Evolutionary conservation across 2,113 vertebrate genomes (phyloP), one percentile per base, ranked within the genome.

Genomic region (Speoplatyrhinus poulsoni): DNA sequence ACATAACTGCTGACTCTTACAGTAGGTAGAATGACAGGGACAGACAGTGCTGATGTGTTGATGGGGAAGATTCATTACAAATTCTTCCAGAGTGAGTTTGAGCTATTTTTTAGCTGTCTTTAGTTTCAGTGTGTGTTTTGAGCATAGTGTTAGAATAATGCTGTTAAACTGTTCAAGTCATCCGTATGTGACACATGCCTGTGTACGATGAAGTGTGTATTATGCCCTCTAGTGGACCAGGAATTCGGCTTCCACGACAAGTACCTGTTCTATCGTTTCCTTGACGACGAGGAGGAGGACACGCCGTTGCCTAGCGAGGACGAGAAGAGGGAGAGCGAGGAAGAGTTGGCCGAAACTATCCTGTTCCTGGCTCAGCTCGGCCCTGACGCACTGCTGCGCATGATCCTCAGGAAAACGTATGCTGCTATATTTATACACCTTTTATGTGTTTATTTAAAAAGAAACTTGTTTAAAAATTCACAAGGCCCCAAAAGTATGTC

Each of bases 241-340:
- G 96, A 99, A 10, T 92, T 97, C 60, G 87, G 96, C 76, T 99
- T 99, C 89, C 96, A 99, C 90, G 97, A 98, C 85, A 99, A 99
- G 79, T 98, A 98, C 86, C 93, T 99, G 74, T 99, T 99, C 87
- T 99, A 98, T 80, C 97, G 97, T 61, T 98, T 99, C 88, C 93
- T 98, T 88, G 96, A 98, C 2, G 97, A 99, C 1, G 97, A 99
- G 76, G 90, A 87, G 0, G 96, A 98, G 82, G 97, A 96, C 80
- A 94, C 94, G 2, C 94, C 94, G 19, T 80, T 97, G 86, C 97
- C 96, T 26, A 96, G 95, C 0, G 97, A 98, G 67, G 97, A 98
- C 12, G 97, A 99, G 86, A 98, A 96, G 81, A 95, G 95, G 71
- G 96, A 98, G 79, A 96, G 95, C 69, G 97, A 99, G 46, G 97